Conservation (phyloP, 2,888 invertebrate species). For the Escarpia spicata region DNA sequence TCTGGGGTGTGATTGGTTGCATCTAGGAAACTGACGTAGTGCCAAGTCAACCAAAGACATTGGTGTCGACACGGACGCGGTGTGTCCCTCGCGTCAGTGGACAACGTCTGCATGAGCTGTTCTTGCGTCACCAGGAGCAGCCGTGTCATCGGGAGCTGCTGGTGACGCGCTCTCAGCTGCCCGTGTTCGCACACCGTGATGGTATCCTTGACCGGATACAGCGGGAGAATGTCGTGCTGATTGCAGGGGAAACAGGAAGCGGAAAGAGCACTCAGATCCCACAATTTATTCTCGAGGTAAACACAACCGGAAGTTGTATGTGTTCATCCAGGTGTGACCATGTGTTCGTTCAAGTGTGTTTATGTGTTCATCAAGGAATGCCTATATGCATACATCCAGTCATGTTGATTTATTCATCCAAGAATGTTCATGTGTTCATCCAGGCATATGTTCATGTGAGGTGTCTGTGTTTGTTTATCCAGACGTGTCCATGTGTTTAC, state of each 20-base stretch:
- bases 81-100: neutral
- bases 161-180: conserved; percentile 49
- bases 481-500: no score
- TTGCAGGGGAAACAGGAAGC: conserved; percentile 64
- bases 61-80: neutral
- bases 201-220: conserved; percentile 47
- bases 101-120: neutral
- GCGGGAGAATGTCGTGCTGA: conserved; percentile 52
- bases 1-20: neutral
- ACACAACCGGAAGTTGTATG: neutral
- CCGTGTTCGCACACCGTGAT: conserved; percentile 53
- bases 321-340: neutral
- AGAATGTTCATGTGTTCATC: no score
- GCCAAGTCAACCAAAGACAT: neutral
- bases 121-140: neutral
- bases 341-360: no score
- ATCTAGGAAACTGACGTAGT: neutral
- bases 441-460: no score
- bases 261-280: conserved; percentile 64
- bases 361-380: no score
- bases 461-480: no score
- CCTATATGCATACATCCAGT: no score
- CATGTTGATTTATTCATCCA: no score
- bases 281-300: conserved; percentile 61
- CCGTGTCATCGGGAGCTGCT: conserved; percentile 45